A percentile compares a stretch with the other conserved stretches of the same genome.
Evolutionary conservation across 2,888 invertebrate species (phyloP).

Genomic region (Patella pellucida): DNA sequence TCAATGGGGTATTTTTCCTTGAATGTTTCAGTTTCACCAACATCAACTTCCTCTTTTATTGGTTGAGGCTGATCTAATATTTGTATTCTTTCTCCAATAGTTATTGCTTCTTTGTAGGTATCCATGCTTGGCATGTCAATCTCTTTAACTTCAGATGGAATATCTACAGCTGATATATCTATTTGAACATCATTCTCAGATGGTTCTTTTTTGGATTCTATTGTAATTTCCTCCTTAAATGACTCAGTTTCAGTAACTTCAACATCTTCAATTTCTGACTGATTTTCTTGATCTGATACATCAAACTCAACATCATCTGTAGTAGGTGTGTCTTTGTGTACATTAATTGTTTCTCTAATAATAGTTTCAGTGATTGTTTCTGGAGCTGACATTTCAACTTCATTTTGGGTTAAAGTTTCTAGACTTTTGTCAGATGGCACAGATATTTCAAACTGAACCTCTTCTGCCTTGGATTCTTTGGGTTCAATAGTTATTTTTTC

Average conservation of each 20-base stretch:
- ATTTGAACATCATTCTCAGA: not conserved
- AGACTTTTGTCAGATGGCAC: conserved; percentile 16
- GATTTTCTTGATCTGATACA: conserved; percentile 17
- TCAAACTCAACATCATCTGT: conserved; percentile 15
- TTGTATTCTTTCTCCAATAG: not conserved
- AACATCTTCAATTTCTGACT: conserved; percentile 20
- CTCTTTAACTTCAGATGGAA: not conserved
- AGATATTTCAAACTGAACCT: conserved; percentile 21
- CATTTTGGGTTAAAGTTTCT: not conserved
- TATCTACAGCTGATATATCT: not conserved
- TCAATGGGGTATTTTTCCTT: conserved; percentile 13
- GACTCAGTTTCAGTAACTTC: conserved; percentile 12
- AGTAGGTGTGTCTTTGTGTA: not conserved
- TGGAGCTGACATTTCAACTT: too few species aligned
- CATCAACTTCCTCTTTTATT: not conserved
- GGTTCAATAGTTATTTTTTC: conserved; percentile 24
- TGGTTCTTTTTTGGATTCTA: conserved; percentile 14
- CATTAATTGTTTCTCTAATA: not conserved
- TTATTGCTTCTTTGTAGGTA: conserved; percentile 10
- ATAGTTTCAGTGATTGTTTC: not conserved
- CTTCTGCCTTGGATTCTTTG: conserved; percentile 20
- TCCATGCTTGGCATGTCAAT: not conserved
- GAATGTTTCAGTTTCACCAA: not conserved
- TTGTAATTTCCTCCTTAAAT: conserved; percentile 23
- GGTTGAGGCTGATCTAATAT: conserved; percentile 8